Evolutionary conservation across 2,113 vertebrate species (phyloP).

Genomic region (Hemibagrus wyckioides): DNA sequence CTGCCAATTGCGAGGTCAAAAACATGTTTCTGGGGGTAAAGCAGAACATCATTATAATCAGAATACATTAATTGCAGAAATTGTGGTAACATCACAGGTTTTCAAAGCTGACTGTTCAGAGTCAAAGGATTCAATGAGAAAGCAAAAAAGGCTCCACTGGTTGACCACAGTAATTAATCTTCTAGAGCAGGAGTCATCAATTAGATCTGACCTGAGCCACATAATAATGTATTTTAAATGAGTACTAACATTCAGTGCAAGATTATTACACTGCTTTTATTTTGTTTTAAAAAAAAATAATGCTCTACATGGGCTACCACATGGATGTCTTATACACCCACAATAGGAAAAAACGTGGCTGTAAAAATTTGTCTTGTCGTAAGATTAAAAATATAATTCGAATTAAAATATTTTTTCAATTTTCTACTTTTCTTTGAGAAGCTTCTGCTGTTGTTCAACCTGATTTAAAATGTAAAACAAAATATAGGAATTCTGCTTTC

Average conservation of each 20-base stretch:
- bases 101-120: neutral
- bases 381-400: neutral
- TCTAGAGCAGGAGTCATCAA: neutral
- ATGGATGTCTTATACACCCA: neutral
- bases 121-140: neutral
- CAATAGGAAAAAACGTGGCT: too few relatives aligned
- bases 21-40: neutral
- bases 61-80: neutral
- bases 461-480: neutral
- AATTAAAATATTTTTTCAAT: neutral
- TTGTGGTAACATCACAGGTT: neutral
- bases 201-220: neutral
- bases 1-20: conserved; percentile 6
- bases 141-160: neutral
- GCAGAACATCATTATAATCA: conserved; percentile 11
- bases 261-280: neutral
- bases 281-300: neutral
- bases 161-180: neutral
- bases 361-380: too few relatives aligned
- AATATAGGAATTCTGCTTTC: neutral
- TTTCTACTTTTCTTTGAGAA: too few relatives aligned
- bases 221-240: neutral
- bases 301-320: neutral
- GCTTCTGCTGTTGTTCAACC: neutral
- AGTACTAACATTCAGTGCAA: neutral